These are phyloP conservation scores for Glaucomys volans DNA, from an alignment of 2,113 vertebrate species.

Conservation along the genomic window DNA sequence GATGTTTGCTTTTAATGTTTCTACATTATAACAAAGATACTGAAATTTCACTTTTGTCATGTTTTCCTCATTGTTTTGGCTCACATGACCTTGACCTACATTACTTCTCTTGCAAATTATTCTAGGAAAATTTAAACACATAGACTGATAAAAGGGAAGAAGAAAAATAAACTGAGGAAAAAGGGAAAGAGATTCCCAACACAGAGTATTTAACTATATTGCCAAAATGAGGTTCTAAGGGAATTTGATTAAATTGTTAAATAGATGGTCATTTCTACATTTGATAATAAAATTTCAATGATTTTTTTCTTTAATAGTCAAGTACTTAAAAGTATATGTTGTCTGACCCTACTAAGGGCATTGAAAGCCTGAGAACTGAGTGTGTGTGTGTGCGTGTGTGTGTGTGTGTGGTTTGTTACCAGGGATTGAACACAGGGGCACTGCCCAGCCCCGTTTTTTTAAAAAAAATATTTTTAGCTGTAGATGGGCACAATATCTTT, in stretches of 20 bases:
- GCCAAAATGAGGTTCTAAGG: not conserved
- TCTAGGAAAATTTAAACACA: not conserved
- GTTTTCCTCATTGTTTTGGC: not conserved
- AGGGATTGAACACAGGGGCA: no score
- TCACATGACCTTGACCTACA: not conserved
- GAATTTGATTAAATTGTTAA: conserved; percentile 21
- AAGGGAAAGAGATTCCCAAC: not conserved
- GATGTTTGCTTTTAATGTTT: conserved; percentile 40
- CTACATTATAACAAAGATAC: not conserved
- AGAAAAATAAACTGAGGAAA: not conserved
- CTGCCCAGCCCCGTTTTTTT: no score
- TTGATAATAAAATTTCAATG: conserved; percentile 16
- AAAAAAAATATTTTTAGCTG: no score
- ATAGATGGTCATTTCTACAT: not conserved
- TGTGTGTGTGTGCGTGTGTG: no score
- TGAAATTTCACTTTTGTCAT: conserved; percentile 9
- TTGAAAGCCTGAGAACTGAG: not conserved
- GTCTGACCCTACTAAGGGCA: not conserved
- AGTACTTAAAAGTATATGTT: conserved; percentile 17
- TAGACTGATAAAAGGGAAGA: not conserved
- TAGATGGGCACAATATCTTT: no score
- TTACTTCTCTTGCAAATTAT: conserved; percentile 12
- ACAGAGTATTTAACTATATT: conserved; percentile 26
- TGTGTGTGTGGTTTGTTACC: no score
- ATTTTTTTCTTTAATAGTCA: not conserved